A percentile compares a stretch with the other conserved stretches of the same genome.
These are phyloP conservation scores for Nasonia oneida DNA, from an alignment of 2,888 invertebrate genomes.

Conservation along the genomic window DNA sequence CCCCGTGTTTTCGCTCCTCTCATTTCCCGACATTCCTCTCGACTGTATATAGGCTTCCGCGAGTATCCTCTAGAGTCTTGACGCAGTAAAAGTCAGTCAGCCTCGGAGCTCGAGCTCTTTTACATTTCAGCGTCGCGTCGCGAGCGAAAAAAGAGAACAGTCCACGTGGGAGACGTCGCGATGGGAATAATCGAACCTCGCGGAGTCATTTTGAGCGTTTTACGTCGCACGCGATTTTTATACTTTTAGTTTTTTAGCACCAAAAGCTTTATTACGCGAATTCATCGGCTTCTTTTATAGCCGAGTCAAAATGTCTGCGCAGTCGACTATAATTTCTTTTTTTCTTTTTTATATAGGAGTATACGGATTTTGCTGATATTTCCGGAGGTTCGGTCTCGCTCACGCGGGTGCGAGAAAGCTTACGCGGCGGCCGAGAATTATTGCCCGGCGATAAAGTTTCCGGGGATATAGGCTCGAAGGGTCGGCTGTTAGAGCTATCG, in stretches of 20 bases:
- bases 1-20: neutral
- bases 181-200: constrained; percentile 11
- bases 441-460: constrained; percentile 19
- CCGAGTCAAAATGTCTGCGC: neutral
- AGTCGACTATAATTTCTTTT: neutral
- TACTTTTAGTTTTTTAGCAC: too few relatives aligned
- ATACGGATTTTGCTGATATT: constrained; percentile 11
- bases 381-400: constrained; percentile 12
- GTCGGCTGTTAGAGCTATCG: neutral
- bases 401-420: neutral
- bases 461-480: neutral
- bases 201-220: constrained; percentile 2
- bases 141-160: neutral
- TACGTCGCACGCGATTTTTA: neutral
- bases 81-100: neutral
- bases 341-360: neutral
- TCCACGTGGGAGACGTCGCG: neutral
- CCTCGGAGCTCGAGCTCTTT: neutral
- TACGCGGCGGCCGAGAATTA: constrained; percentile 19
- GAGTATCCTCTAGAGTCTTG: constrained; percentile 21
- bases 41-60: neutral
- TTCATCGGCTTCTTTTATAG: neutral
- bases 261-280: neutral
- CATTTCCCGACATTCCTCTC: neutral
- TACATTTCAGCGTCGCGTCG: neutral